phyloP scores from a whole-genome alignment of 37 sponge, comb jelly and placozoan species.

The Spongilla lacustris region DNA sequence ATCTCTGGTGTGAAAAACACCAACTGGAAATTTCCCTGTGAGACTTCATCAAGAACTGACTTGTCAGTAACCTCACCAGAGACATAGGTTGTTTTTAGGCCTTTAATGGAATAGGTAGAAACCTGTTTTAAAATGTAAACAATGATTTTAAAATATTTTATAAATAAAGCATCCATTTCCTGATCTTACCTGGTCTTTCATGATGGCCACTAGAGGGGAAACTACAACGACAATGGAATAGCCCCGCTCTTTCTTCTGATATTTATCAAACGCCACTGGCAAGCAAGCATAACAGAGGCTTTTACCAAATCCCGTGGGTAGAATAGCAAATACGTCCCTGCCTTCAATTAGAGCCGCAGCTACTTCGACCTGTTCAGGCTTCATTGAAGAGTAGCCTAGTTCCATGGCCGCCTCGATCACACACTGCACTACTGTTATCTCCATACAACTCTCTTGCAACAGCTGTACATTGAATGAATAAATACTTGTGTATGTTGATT shows the following conservation, averaged over 20 bases:
- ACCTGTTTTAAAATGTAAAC: constrained; percentile 1
- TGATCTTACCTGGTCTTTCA: constrained; percentile 23
- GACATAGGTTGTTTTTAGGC: background rate
- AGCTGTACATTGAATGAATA: no score
- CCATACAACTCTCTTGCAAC: no score
- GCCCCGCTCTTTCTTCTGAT: background rate
- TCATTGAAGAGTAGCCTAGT: no score
- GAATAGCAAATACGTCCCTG: no score
- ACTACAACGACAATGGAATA: background rate
- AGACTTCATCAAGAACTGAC: background rate
- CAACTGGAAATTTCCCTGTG: background rate
- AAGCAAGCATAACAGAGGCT: constrained; percentile 34
- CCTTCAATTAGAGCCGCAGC: no score
- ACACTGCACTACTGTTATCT: no score
- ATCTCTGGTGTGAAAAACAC: constrained; percentile 32
- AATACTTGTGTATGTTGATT: no score
- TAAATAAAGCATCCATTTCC: background rate
- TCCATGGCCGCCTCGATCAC: no score
- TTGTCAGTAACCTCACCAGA: background rate
- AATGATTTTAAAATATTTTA: background rate
- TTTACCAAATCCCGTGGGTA: constrained; percentile 28
- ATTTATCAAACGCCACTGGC: constrained; percentile 15
- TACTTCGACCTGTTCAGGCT: no score
- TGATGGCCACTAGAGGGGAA: constrained; percentile 16
- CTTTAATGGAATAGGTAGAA: constrained; percentile 2